Evolutionary conservation across 2,797 vertebrate species (phyloP).

Genomic region (Hyperoplus lanceolatus): DNA sequence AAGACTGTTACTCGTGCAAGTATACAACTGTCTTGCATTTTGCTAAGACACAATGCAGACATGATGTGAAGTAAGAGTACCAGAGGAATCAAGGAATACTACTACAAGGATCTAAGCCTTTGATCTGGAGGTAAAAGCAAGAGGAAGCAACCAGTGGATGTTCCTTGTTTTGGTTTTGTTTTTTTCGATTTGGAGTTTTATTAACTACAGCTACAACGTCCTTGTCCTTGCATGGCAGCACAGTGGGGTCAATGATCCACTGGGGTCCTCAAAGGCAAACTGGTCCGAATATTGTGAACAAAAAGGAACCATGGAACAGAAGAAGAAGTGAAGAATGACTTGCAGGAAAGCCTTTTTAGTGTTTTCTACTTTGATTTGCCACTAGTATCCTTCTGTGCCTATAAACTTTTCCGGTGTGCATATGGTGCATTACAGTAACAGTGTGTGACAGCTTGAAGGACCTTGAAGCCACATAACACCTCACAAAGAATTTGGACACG

Average conservation of each 20-base stretch:
- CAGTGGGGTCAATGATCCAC: conserved; percentile 27
- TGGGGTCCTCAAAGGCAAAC: conserved; percentile 24
- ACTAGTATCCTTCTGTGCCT: conserved; percentile 5
- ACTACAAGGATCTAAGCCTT: conserved; percentile 17
- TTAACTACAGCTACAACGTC: conserved; percentile 2
- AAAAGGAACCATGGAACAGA: conserved; percentile 8
- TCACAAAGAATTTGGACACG: not conserved
- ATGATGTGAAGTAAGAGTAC: conserved; percentile 13
- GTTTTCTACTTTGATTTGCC: not conserved
- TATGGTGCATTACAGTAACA: not conserved
- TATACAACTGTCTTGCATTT: not conserved
- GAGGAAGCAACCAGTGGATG: conserved; percentile 12
- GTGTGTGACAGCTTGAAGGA: not conserved
- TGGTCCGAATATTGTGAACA: conserved; percentile 4
- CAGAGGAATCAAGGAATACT: conserved; percentile 34
- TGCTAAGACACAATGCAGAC: not conserved
- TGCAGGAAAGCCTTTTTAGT: not conserved
- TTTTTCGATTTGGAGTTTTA: conserved; percentile 29
- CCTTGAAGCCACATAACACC: not conserved
- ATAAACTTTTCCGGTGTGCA: not conserved
- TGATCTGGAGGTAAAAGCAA: conserved; percentile 38
- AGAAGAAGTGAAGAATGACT: conserved; percentile 14
- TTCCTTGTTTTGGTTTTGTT: conserved; percentile 11
- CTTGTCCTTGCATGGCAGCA: conserved; percentile 23
- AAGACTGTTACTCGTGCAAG: not conserved